Percentiles rank a stretch among this genome's conserved stretches.
These are phyloP conservation scores for Gymnogyps californianus DNA, from an alignment of 2,113 vertebrate genomes.

Conservation along the genomic window DNA sequence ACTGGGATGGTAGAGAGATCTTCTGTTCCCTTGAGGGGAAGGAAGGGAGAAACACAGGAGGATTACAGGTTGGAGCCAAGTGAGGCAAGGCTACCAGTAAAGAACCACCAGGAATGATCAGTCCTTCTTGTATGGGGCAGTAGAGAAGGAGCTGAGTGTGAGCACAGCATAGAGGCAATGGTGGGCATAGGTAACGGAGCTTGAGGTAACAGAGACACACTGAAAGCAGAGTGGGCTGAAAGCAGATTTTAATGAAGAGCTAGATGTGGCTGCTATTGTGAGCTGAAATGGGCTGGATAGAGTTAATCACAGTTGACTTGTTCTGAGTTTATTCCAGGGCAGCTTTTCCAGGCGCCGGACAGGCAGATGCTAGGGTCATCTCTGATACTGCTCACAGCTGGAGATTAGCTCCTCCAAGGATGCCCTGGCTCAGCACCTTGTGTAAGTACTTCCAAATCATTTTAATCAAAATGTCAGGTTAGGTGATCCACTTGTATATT, in stretches of 20 bases:
- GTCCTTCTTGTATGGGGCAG: not conserved
- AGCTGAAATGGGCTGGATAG: not conserved
- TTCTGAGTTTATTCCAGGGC: not conserved
- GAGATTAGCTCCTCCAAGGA: not conserved
- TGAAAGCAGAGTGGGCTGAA: not conserved
- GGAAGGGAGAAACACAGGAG: not conserved
- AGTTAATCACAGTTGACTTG: not conserved
- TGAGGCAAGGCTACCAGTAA: not conserved
- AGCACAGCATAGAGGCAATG: accelerated
- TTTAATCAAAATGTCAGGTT: not conserved
- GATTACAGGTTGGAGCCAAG: not conserved
- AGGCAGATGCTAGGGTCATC: not conserved
- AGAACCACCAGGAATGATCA: not conserved
- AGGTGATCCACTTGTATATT: not conserved
- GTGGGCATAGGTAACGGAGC: not conserved
- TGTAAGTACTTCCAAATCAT: not conserved
- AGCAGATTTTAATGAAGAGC: not conserved
- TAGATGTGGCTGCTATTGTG: not conserved
- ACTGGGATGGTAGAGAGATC: not conserved
- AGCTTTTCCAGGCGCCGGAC: not conserved
- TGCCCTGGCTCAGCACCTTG: not conserved
- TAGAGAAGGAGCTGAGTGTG: not conserved
- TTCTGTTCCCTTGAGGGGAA: not conserved
- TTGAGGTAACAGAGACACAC: not conserved
- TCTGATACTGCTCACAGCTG: not conserved